A percentile compares a stretch with the other conserved stretches of the same genome.
phyloP scores from a whole-genome alignment of 2,797 vertebrate genomes.

The Anas bernieri region DNA sequence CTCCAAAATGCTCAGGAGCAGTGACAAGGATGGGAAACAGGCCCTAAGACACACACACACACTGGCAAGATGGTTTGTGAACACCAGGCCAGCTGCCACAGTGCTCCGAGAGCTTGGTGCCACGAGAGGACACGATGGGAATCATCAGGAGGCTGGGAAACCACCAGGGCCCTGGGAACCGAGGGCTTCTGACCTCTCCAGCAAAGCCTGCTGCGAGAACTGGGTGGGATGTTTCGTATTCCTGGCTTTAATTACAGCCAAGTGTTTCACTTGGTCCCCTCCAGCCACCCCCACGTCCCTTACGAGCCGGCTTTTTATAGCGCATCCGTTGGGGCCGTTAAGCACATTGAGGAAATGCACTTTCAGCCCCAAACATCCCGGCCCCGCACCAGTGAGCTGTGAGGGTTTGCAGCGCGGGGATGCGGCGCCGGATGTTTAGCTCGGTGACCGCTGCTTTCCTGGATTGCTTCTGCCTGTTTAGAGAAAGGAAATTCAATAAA shows the following conservation, averaged over 20 bases:
- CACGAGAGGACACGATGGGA: background rate
- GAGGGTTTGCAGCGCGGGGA: conserved; percentile 22
- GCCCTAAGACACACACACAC: background rate
- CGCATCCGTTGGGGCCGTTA: conserved; percentile 68
- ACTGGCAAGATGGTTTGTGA: background rate
- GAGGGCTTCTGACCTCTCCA: conserved; percentile 32
- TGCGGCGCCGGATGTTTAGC: conserved; percentile 72
- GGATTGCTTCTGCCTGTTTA: conserved; percentile 73
- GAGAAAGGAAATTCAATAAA: conserved; percentile 72
- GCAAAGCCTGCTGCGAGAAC: conserved; percentile 33
- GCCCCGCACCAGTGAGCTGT: conserved; percentile 48
- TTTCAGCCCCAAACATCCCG: conserved; percentile 73
- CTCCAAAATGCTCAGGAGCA: background rate
- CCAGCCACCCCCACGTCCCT: conserved; percentile 34
- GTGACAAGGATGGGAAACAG: background rate
- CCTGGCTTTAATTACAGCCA: conserved; percentile 71
- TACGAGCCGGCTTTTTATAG: conserved; percentile 76
- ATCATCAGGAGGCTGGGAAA: conserved; percentile 1
- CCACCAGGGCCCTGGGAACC: conserved; percentile 25
- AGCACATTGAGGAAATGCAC: conserved; percentile 77
- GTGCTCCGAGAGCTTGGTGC: background rate
- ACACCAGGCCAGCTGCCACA: background rate
- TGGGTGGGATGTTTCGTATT: conserved; percentile 38
- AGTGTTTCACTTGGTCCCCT: conserved; percentile 66
- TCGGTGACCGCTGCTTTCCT: conserved; percentile 61